Evolutionary conservation across 2,113 vertebrate genomes (phyloP), one percentile per base, ranked within the genome.

Genomic region (Phalacrocorax aristotelis): DNA sequence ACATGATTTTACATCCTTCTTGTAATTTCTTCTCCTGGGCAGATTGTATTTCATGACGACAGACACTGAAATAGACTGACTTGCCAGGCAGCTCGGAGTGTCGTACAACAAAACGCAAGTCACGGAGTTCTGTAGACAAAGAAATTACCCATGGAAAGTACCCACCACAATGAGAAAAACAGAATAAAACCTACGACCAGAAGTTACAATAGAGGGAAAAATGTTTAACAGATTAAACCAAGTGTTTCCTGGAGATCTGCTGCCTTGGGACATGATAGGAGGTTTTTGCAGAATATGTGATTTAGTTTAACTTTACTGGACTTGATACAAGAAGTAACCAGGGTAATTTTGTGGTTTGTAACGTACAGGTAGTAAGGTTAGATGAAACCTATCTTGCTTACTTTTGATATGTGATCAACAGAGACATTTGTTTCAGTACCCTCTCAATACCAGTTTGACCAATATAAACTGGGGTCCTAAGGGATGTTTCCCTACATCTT

Each of bases 1-100:
- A 90, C 91, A 81, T 94, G 89, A 96, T 92, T 97, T 97, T 84
- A 95, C 78, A 93, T 97, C 92, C 78, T 79, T 91, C 95, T 78
- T 86, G 51, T 74, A 89, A 93, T 96, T 95, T 80, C 60, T 97
- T 91, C 80, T 92, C 17, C 1, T 49, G 49, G 66, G 74, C 71
- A 94, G 74, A 89, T 94, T 85, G 70, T 19, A 94, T 85, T 94
- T 95, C 89, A 51, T 93, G 83, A 95, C 0, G 7, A 83, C 87
- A 91, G 81, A 38, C 66, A 83, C 23, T 12, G n/a, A 80, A 91
- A 87, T 26, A 92, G 44, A 69, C 42, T 20, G 29, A 90, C 61
- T 80, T 93, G 62, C 65, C 83, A 90, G 61, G 69, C 83, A 96
- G 11, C 72, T 78, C 25, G 6, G 29, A 81, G 44, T 87, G 80